phyloP scores from a whole-genome alignment of 2,888 invertebrate genomes.

The Campoletis raptor region DNA sequence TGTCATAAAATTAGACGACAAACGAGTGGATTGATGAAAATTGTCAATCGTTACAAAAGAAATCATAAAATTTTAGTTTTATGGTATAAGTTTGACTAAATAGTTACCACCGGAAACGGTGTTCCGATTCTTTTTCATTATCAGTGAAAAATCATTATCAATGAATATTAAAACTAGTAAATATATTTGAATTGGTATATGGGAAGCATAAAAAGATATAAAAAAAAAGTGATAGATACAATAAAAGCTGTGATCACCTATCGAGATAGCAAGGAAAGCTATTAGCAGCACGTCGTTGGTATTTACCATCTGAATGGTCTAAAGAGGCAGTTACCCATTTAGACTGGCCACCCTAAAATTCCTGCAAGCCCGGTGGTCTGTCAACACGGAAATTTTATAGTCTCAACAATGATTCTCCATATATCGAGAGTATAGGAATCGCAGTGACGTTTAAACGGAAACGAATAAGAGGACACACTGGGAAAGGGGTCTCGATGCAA shows the following conservation, averaged over 20 bases:
- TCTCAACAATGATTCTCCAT: not conserved
- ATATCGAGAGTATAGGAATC: not conserved
- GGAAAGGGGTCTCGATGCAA: not conserved
- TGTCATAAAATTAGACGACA: not conserved
- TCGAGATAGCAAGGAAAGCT: not conserved
- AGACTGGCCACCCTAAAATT: not conserved
- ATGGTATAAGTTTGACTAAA: not conserved
- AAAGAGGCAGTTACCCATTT: not conserved
- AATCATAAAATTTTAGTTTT: not conserved
- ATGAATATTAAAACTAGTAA: not conserved
- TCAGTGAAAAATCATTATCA: not conserved
- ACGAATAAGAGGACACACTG: not conserved
- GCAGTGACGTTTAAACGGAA: not conserved
- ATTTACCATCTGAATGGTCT: not conserved
- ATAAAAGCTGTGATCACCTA: not conserved
- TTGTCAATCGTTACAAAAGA: not conserved
- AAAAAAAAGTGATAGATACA: not conserved
- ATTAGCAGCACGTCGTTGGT: not conserved
- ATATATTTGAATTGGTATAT: not conserved
- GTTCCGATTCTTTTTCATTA: not conserved
- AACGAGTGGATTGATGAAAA: not conserved
- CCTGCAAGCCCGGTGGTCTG: constrained; percentile 6
- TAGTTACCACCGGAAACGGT: not conserved
- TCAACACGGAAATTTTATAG: not conserved
- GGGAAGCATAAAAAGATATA: not conserved